Evolutionary conservation across 2,888 invertebrate species (phyloP), one percentile per base, ranked within the genome.

Genomic region (Meteorus cinctellus): DNA sequence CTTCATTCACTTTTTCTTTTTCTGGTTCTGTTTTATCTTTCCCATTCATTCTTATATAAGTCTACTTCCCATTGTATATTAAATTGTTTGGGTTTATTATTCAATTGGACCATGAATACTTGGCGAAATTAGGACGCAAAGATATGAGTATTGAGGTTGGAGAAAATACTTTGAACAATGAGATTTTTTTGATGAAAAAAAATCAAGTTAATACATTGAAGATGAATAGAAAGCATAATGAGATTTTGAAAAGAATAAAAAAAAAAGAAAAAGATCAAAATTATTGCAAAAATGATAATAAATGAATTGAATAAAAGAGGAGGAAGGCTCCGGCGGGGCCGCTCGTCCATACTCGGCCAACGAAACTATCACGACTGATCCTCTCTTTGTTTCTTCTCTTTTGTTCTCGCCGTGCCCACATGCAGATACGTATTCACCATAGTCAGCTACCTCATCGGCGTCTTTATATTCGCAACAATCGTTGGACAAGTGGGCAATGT

Each of bases 401-500:
- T 81, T 84, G 79, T 81, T 85, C 84, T 82, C 84, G 78, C 82
- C 68, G 73, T n/a, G 63, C 62, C 63, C 55, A 82, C 92, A 55
- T 92, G 75, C 93, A 98, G 98, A 92, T 98, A 98, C 91, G 93
- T 97, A 89, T 98, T 98, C 91, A 98, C 98, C 82, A 98, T 98
- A 89, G 95, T 97, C 87, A 98, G 98, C 91, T 98, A 98, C 91
- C 92, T 98, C 88, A 98, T 98, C 88, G 98, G 98, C 83, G 98
- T 98, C 81, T 98, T 98, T 92, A 97, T 98, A 90, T 98, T 98
- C 90, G 98, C 98, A 75, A 98, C 98, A 72, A 98, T 98, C 88
- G 98, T 98, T 79, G 98, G 98, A 72, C 98, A 98, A 93, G 98
- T 98, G 72, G 98, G 98, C 81, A 98, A 98, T 90, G 98, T 98